Conservation (phyloP, 2,797 vertebrate species). For the Alcedo quadribrachys region DNA sequence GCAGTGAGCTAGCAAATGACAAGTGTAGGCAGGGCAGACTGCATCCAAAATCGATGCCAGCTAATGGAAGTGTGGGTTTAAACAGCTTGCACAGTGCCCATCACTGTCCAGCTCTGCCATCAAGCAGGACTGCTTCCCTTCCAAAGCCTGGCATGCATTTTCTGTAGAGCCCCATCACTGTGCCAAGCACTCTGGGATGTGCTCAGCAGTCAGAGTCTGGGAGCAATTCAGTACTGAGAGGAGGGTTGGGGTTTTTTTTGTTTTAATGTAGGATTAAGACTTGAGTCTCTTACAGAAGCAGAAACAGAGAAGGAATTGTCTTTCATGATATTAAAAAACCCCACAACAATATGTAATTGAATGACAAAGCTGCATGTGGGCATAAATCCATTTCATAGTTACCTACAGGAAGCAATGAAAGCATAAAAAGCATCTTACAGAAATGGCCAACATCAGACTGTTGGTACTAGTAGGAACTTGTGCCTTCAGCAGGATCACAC, state of each 20-base stretch:
- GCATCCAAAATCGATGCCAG: conserved; percentile 27
- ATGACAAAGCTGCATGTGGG: too few species aligned
- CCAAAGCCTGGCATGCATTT: not conserved
- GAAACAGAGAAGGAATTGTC: not conserved
- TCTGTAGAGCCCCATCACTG: not conserved
- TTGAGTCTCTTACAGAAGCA: not conserved
- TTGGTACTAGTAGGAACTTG: too few species aligned
- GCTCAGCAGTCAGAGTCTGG: not conserved
- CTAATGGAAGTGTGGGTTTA: not conserved
- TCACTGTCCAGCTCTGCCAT: not conserved
- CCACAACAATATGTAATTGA: not conserved
- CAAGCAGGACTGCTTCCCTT: not conserved
- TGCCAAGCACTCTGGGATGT: not conserved
- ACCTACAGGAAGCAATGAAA: too few species aligned
- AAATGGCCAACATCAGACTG: too few species aligned
- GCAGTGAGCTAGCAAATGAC: conserved; percentile 6
- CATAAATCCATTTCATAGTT: too few species aligned
- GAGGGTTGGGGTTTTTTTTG: not conserved
- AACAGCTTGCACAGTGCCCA: not conserved
- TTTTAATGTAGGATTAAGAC: not conserved
- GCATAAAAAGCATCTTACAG: too few species aligned
- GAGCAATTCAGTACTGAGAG: not conserved
- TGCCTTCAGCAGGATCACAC: too few species aligned
- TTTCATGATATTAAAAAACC: not conserved
- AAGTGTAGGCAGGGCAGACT: conserved; percentile 19